Conservation (phyloP, 2,888 invertebrate species). For the Hirtodrosophila histrioides region DNA sequence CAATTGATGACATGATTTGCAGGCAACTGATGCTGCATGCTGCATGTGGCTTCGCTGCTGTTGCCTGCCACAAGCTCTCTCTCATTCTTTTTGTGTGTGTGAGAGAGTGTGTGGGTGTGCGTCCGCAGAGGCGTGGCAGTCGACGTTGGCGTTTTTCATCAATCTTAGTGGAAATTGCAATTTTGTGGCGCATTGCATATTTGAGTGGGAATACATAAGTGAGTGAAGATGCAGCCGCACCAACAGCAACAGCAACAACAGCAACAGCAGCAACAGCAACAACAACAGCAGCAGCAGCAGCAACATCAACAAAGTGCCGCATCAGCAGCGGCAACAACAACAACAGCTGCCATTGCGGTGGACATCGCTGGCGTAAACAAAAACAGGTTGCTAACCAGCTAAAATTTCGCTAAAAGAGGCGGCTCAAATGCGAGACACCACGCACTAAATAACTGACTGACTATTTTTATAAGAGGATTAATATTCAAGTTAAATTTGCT, state of each 20-base stretch:
- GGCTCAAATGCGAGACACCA: constrained; percentile 5
- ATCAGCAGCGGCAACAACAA: constrained; percentile 26
- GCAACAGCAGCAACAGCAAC: constrained; percentile 3
- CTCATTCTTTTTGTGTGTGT: neutral
- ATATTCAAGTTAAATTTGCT: no score
- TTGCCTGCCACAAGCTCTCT: constrained; percentile 9
- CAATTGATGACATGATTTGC: constrained; percentile 80
- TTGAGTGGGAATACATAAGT: constrained; percentile 73
- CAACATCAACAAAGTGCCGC: constrained; percentile 28
- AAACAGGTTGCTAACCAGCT: constrained; percentile 43
- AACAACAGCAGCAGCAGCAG: constrained; percentile 28
- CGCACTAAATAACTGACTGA: neutral
- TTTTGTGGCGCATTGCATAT: constrained; percentile 76
- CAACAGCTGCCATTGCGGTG: constrained; percentile 46
- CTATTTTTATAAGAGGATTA: no score
- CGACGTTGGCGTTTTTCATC: constrained; percentile 70
- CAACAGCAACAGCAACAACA: constrained; percentile 16
- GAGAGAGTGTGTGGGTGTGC: constrained; percentile 9
- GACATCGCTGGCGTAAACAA: constrained; percentile 51
- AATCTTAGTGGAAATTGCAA: constrained; percentile 80
- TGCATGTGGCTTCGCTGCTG: constrained; percentile 1
- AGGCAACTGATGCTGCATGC: constrained; percentile 47
- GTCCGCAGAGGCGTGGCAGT: constrained; percentile 12
- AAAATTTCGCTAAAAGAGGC: neutral
- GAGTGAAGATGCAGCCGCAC: constrained; percentile 40